Evolutionary conservation across 1,140 invertebrate species (phyloP).

Genomic region (Achatina immaculata): DNA sequence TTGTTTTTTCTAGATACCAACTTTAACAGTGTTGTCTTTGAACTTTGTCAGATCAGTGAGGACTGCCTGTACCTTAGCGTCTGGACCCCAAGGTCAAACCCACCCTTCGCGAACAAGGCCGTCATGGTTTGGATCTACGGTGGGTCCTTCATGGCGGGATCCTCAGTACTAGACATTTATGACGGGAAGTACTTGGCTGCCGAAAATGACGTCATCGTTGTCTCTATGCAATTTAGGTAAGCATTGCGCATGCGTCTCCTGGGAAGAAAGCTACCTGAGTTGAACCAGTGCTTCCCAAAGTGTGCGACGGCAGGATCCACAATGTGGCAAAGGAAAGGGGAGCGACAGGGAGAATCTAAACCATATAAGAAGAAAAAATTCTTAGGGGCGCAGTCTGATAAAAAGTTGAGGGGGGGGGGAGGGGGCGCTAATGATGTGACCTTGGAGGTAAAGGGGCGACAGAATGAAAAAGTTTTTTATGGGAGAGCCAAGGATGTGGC

Average conservation of each 20-base stretch:
- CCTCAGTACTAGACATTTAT: conserved; percentile 93
- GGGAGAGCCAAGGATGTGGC: too few relatives aligned
- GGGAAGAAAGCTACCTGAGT: too few relatives aligned
- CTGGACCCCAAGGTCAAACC: conserved; percentile 76
- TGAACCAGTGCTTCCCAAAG: too few relatives aligned
- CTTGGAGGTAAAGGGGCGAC: not conserved
- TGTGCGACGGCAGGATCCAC: too few relatives aligned
- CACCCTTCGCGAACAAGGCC: conserved; percentile 77
- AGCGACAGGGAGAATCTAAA: too few relatives aligned
- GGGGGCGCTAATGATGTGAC: not conserved
- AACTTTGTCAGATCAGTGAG: conserved; percentile 79
- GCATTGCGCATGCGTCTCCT: too few relatives aligned
- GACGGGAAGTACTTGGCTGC: conserved; percentile 88
- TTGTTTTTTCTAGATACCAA: too few relatives aligned
- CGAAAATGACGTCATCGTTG: conserved; percentile 84
- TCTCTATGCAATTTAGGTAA: conserved; percentile 83
- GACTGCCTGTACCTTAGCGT: conserved; percentile 97
- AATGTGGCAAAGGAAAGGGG: too few relatives aligned
- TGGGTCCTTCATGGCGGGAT: conserved; percentile 94
- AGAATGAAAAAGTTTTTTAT: too few relatives aligned
- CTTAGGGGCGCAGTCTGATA: too few relatives aligned
- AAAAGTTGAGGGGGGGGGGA: too few relatives aligned
- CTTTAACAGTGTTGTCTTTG: not conserved
- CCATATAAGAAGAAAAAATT: too few relatives aligned
- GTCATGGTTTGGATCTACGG: conserved; percentile 98